Conservation (phyloP, 2,888 invertebrate species). For the Callosobruchus maculatus region DNA sequence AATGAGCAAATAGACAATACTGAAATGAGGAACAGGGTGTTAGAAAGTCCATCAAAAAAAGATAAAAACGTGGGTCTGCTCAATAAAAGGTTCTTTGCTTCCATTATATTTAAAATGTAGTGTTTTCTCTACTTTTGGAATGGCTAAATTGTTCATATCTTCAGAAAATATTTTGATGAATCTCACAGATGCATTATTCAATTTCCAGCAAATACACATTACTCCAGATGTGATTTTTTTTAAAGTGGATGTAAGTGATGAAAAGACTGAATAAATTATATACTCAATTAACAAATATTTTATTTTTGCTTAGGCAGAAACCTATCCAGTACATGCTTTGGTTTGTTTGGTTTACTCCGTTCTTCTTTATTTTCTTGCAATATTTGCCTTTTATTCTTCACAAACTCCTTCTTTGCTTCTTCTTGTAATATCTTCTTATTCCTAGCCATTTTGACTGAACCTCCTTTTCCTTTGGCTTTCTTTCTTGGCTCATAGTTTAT, state of each 20-base stretch:
- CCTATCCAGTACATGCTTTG: conserved; percentile 60
- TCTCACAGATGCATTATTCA: no score
- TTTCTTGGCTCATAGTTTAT: conserved; percentile 72
- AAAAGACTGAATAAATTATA: not conserved
- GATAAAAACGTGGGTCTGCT: no score
- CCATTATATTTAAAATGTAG: no score
- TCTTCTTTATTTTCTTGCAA: conserved; percentile 43
- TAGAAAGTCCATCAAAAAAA: no score
- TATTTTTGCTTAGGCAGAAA: conserved; percentile 58
- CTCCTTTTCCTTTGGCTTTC: conserved; percentile 74
- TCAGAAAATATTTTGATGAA: no score
- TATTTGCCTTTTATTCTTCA: conserved; percentile 50
- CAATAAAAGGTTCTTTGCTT: no score
- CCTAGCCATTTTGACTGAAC: conserved; percentile 65
- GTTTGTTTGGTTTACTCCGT: conserved; percentile 33
- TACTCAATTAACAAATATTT: not conserved
- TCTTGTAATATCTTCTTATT: conserved; percentile 76
- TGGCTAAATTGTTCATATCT: no score
- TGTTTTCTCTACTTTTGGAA: no score
- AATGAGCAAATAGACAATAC: no score
- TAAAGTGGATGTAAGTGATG: not conserved
- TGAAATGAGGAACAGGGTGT: no score
- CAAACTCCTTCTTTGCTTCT: conserved; percentile 60
- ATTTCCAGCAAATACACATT: no score
- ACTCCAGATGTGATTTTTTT: no score